A percentile compares a stretch with the other conserved stretches of the same genome.
Evolutionary conservation across 2,113 vertebrate genomes (phyloP).

Genomic region (Pluvialis apricaria): DNA sequence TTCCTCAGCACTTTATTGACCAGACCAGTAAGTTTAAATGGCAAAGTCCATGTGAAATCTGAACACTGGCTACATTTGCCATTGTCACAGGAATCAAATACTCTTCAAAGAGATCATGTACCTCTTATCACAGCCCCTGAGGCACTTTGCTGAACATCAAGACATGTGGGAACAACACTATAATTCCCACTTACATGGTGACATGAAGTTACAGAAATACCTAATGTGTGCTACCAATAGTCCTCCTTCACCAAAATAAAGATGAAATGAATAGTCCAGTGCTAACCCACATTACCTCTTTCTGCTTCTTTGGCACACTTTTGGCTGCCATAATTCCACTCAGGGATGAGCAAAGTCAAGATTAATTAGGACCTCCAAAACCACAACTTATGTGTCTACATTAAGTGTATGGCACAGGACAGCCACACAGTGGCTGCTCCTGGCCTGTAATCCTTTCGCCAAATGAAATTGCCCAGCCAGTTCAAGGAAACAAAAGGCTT

Average conservation of each 20-base stretch:
- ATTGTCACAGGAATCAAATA: background rate
- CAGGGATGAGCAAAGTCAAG: background rate
- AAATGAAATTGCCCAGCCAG: background rate
- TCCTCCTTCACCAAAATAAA: background rate
- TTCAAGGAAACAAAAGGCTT: background rate
- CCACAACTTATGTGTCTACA: fast-evolving
- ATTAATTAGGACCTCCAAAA: background rate
- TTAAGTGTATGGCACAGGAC: background rate
- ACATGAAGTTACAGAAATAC: background rate
- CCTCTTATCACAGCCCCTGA: background rate
- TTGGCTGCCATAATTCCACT: background rate
- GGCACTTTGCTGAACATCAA: background rate
- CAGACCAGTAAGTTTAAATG: background rate
- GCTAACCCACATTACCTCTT: background rate
- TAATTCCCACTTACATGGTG: background rate
- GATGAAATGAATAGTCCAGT: background rate
- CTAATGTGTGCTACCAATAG: fast-evolving
- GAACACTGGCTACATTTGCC: background rate
- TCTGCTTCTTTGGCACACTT: background rate
- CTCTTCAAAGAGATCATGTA: fast-evolving
- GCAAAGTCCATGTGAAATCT: background rate
- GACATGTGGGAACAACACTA: background rate
- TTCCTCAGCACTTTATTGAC: background rate
- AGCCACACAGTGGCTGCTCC: fast-evolving
- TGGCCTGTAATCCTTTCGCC: background rate